These are phyloP conservation scores for Watersipora subatra DNA, from an alignment of 1,140 invertebrate species.

Conservation along the genomic window DNA sequence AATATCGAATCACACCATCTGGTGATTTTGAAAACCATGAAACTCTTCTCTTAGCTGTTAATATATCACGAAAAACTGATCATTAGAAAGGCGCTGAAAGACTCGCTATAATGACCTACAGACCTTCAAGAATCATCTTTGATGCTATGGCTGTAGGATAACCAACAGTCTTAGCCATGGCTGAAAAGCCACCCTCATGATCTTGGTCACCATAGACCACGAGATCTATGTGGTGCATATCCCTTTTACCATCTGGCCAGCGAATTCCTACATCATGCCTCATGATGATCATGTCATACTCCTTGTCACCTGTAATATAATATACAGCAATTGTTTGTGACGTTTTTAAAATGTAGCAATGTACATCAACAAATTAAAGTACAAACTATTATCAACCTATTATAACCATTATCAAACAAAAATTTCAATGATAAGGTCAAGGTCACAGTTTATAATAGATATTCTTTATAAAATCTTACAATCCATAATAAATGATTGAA, in stretches of 20 bases:
- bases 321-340: too few relatives aligned
- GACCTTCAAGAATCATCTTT: slow-evolving; percentile 92
- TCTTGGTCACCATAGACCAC: slow-evolving; percentile 73
- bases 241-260: slow-evolving; percentile 72
- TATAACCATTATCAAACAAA: too few relatives aligned
- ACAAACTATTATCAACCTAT: background rate
- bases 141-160: slow-evolving; percentile 87
- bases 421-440: too few relatives aligned
- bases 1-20: too few relatives aligned
- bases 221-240: slow-evolving; percentile 75
- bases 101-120: slow-evolving; percentile 13
- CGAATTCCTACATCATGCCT: slow-evolving; percentile 81
- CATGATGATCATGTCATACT: slow-evolving; percentile 84
- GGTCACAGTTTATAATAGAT: too few relatives aligned
- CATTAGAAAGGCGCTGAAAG: background rate
- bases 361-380: slow-evolving; percentile 1
- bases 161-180: slow-evolving; percentile 95
- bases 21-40: too few relatives aligned
- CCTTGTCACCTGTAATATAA: slow-evolving; percentile 50
- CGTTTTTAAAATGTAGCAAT: background rate
- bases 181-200: slow-evolving; percentile 58
- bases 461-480: too few relatives aligned
- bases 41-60: too few relatives aligned
- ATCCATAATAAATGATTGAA: too few relatives aligned
- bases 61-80: background rate